Evolutionary conservation across 2,797 vertebrate genomes (phyloP).

Genomic region (Emys orbicularis): DNA sequence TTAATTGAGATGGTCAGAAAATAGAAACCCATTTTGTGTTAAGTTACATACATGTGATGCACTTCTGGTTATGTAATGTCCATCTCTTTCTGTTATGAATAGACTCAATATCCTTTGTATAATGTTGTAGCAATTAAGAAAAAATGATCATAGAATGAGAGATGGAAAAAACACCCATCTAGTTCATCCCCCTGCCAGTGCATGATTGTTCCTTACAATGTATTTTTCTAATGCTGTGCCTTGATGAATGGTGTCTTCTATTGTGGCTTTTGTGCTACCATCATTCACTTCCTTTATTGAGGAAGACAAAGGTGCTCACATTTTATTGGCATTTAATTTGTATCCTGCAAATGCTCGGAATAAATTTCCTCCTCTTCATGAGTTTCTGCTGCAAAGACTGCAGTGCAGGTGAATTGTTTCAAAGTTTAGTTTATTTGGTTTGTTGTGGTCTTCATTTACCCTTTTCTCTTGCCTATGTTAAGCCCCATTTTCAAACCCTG

Average conservation of each 20-base stretch:
- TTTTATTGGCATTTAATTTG: conserved; percentile 63
- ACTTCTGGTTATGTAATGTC: not conserved
- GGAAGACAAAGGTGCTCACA: conserved; percentile 55
- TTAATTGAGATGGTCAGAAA: not conserved
- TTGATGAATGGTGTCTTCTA: conserved; percentile 63
- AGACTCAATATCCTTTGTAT: not conserved
- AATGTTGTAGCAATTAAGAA: conserved; percentile 35
- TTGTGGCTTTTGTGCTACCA: conserved; percentile 64
- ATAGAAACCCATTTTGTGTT: not conserved
- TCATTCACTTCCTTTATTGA: conserved; percentile 64
- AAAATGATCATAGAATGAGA: conserved; percentile 44
- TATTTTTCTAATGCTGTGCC: conserved; percentile 49
- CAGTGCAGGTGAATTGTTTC: not conserved
- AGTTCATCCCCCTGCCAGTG: conserved; percentile 54
- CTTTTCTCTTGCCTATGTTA: not conserved
- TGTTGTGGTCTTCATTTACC: not conserved
- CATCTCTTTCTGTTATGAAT: not conserved
- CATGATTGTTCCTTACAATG: conserved; percentile 43
- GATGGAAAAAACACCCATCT: conserved; percentile 31
- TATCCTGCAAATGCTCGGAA: conserved; percentile 62
- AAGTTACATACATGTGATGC: not conserved
- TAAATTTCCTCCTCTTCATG: not conserved
- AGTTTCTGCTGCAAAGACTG: conserved; percentile 53
- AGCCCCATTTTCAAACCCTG: not conserved
- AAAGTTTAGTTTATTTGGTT: not conserved